Conservation (phyloP, 2,888 invertebrate genomes). For the Tillus elongatus region DNA sequence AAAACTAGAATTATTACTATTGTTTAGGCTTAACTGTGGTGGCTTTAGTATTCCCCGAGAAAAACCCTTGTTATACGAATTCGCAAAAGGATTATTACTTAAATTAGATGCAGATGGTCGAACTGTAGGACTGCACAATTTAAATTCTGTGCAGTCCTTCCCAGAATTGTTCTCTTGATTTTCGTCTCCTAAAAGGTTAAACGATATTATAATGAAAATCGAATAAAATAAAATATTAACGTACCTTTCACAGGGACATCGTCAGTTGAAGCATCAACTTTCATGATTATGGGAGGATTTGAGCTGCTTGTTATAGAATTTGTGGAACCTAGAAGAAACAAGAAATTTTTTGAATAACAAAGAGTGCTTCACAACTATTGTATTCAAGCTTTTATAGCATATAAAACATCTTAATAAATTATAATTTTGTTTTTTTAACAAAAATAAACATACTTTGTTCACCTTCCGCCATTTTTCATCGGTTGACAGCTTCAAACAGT, state of each 20-base stretch:
- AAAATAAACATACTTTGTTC: slow-evolving; percentile 27
- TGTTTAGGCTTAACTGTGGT: slow-evolving; percentile 29
- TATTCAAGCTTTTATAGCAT: too few species aligned
- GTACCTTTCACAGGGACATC: too few species aligned
- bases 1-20: slow-evolving; percentile 20
- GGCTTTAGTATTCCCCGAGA: slow-evolving; percentile 29
- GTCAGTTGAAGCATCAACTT: slow-evolving; percentile 34
- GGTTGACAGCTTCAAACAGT: too few species aligned
- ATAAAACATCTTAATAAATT: too few species aligned
- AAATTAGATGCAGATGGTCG: slow-evolving; percentile 20
- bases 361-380: too few species aligned
- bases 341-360: too few species aligned
- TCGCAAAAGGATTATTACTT: slow-evolving; percentile 24
- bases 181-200: slow-evolving; percentile 25
- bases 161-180: slow-evolving; percentile 25
- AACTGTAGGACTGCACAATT: slow-evolving; percentile 26
- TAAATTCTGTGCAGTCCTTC: slow-evolving; percentile 22
- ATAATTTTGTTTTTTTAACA: too few species aligned
- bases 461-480: slow-evolving; percentile 31
- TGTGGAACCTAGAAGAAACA: slow-evolving; percentile 4
- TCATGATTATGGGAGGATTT: slow-evolving; percentile 34
- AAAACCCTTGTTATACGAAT: slow-evolving; percentile 21
- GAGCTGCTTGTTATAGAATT: slow-evolving; percentile 2
- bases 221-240: too few species aligned
- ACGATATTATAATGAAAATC: too few species aligned